Evolutionary conservation across 2,113 vertebrate genomes (phyloP), one percentile per base, ranked within the genome.

Genomic region (Pluvialis apricaria): DNA sequence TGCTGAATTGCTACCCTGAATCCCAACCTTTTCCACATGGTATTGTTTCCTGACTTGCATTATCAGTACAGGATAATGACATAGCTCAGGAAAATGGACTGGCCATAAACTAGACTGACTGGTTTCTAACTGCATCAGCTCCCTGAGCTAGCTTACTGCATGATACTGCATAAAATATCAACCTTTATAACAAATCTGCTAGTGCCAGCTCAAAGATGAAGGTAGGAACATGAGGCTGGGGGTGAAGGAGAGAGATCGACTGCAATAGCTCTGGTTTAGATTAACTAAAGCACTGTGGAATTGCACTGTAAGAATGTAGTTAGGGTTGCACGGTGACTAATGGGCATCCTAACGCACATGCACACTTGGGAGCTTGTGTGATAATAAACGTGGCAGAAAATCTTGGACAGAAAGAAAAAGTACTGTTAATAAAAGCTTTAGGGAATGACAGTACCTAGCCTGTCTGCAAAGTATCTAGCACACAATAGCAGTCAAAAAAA

Each of bases 321-420:
- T 62, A 25, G 45, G 38, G 13, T 28, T 93, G 29, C 13, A 15
- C 2, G 8, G 65, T 81, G 88, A 89, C 92, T 87, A 89, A 72
- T 40, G 57, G 49, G 22, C 26, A 57, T 25, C 42, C 26, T 73
- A 28, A 73, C 0, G 0, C 10, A 36, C 34, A 45, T 14, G 11
- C 34, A 52, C 0, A 0, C 47, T 75, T 2, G 1, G 32, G 58
- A 82, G 2, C 0, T 0, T 5, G 10, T 51, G 38, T 44, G 82
- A 61, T 69, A 78, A 89, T 44, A 60, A 93, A 92, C 9, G 83
- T 45, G 47, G 38, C 52, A 83, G 69, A 84, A 88, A 78, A 86
- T 31, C 42, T 58, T 61, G 13, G 31, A 16, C 57, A 64, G 64
- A 64, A 57, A 78, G 47, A 36, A 64, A 20, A 78, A 40, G 4